Conservation (phyloP, 2,888 invertebrate genomes). For the Lasioglossum leucozonium region DNA sequence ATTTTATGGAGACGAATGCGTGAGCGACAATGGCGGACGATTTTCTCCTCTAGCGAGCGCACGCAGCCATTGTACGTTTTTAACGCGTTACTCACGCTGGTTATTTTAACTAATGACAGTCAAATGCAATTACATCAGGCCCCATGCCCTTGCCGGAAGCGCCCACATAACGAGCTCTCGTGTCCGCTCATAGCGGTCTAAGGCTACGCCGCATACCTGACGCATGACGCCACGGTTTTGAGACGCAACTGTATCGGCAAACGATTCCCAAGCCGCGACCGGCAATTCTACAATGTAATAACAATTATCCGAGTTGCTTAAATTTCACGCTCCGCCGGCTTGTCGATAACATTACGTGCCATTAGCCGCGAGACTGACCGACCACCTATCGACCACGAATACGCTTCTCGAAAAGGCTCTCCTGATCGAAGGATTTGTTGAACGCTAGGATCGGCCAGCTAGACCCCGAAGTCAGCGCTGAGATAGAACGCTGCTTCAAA, state of each 20-base stretch:
- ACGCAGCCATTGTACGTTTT: conserved; percentile 47
- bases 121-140: conserved; percentile 64
- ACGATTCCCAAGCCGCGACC: conserved; percentile 24
- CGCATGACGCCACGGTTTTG: conserved; percentile 53
- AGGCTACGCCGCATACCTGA: conserved; percentile 55
- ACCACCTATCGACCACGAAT: background rate
- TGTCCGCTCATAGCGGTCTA: conserved; percentile 47
- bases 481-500: background rate
- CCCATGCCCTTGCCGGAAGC: conserved; percentile 64
- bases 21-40: background rate
- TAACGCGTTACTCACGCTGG: conserved; percentile 44
- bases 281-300: conserved; percentile 51
- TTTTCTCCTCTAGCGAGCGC: conserved; percentile 1
- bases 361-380: background rate
- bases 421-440: background rate
- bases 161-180: conserved; percentile 62
- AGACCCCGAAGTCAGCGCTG: background rate
- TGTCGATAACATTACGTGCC: conserved; percentile 42
- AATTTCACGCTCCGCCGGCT: conserved; percentile 50
- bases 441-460: conserved; percentile 27
- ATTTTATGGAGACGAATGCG: conserved; percentile 3
- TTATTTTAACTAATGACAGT: conserved; percentile 56
- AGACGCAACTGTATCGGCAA: conserved; percentile 24
- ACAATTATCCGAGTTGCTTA: conserved; percentile 52
- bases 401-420: conserved; percentile 17